Evolutionary conservation across 2,797 vertebrate species (phyloP).

Genomic region (Pangasius mekongensis): DNA sequence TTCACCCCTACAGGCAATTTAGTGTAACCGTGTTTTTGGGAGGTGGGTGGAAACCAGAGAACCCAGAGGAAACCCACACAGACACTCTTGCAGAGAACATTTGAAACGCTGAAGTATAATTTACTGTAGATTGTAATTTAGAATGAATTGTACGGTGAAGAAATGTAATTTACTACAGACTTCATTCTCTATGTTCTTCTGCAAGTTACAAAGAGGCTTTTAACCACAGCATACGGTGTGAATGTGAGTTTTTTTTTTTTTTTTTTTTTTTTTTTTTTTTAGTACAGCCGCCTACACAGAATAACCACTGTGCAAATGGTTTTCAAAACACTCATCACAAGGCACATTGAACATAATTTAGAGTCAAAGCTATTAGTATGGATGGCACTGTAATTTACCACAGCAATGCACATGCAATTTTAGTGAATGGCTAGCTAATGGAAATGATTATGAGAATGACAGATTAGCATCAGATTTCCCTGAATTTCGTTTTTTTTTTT

Average conservation of each 20-base stretch:
- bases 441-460: constrained; percentile 15
- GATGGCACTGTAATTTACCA: constrained; percentile 22
- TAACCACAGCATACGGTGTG: constrained; percentile 43
- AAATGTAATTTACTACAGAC: constrained; percentile 1
- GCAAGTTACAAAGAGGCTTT: constrained; percentile 23
- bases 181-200: neutral
- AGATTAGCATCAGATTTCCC: constrained; percentile 3
- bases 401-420: constrained; percentile 10
- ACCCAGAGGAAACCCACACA: neutral
- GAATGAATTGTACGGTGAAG: constrained; percentile 13
- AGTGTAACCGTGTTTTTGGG: neutral
- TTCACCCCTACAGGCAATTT: neutral
- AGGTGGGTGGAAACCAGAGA: neutral
- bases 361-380: constrained; percentile 45
- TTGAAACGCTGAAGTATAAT: neutral
- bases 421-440: constrained; percentile 2
- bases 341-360: constrained; percentile 32
- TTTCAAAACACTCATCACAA: constrained; percentile 38
- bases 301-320: constrained; percentile 39
- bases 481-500: neutral
- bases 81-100: neutral
- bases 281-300: constrained; percentile 26
- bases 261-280: neutral
- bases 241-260: constrained; percentile 16
- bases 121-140: neutral